phyloP scores from a whole-genome alignment of 2,888 invertebrate genomes.

The Monochamus alternatus region DNA sequence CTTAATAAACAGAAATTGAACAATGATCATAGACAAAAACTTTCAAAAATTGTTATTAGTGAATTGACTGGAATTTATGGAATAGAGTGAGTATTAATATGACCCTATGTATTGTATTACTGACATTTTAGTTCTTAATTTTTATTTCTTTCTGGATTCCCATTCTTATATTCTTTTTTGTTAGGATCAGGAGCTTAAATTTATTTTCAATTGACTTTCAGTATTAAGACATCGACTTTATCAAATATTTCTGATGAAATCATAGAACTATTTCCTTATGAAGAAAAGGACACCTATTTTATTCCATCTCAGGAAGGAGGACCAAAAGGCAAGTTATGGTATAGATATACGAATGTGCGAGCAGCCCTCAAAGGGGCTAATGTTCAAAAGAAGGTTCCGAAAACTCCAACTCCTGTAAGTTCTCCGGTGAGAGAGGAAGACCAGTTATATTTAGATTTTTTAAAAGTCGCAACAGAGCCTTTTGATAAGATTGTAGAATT shows the following conservation, averaged over 20 bases:
- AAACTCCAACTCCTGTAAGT: background rate
- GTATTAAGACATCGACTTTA: background rate
- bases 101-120: too few species aligned
- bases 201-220: background rate
- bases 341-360: too few species aligned
- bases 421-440: background rate
- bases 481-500: constrained; percentile 4
- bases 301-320: background rate
- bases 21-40: constrained; percentile 30
- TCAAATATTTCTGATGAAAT: background rate
- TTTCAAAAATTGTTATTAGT: constrained; percentile 21
- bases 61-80: constrained; percentile 13
- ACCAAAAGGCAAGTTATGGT: too few species aligned
- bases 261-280: background rate
- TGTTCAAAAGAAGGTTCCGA: background rate
- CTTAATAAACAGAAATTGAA: constrained; percentile 14
- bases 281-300: constrained; percentile 5
- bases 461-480: background rate
- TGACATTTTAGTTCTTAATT: background rate
- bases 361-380: background rate
- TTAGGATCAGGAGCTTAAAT: background rate
- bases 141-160: background rate
- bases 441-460: constrained; percentile 4
- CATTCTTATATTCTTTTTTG: background rate
- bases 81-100: background rate